phyloP scores from a whole-genome alignment of 2,113 vertebrate species.

The Ageneiosus marmoratus region DNA sequence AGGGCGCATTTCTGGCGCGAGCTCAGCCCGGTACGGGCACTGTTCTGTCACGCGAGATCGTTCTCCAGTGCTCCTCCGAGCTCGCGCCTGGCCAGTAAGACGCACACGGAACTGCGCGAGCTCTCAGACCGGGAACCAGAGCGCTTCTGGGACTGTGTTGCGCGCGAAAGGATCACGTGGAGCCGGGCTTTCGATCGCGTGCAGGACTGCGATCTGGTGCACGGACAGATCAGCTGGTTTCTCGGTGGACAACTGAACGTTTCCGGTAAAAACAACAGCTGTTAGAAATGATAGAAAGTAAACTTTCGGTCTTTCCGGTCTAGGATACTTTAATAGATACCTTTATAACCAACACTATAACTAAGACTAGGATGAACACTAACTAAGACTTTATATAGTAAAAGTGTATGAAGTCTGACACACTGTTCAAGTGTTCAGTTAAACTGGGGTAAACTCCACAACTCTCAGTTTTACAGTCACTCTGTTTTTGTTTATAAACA shows the following conservation, averaged over 20 bases:
- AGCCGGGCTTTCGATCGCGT: constrained; percentile 76
- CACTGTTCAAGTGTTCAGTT: too few species aligned
- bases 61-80: constrained; percentile 16
- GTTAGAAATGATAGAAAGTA: not conserved
- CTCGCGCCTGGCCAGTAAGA: constrained; percentile 42
- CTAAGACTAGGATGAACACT: not conserved
- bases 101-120: constrained; percentile 68
- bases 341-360: too few species aligned
- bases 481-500: too few species aligned
- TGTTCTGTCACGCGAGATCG: not conserved
- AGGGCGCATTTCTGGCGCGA: not conserved
- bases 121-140: constrained; percentile 75
- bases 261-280: constrained; percentile 72
- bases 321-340: not conserved
- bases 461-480: too few species aligned
- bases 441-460: too few species aligned
- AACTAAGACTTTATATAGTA: too few species aligned
- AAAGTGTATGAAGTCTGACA: too few species aligned
- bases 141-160: constrained; percentile 82
- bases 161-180: constrained; percentile 77
- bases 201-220: constrained; percentile 69
- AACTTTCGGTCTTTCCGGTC: not conserved
- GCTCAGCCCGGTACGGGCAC: not conserved
- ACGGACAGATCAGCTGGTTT: constrained; percentile 80
- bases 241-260: constrained; percentile 85